Base-by-base conservation (phyloP, 2,888 invertebrate species). In the Parthenolecanium corni region DNA sequence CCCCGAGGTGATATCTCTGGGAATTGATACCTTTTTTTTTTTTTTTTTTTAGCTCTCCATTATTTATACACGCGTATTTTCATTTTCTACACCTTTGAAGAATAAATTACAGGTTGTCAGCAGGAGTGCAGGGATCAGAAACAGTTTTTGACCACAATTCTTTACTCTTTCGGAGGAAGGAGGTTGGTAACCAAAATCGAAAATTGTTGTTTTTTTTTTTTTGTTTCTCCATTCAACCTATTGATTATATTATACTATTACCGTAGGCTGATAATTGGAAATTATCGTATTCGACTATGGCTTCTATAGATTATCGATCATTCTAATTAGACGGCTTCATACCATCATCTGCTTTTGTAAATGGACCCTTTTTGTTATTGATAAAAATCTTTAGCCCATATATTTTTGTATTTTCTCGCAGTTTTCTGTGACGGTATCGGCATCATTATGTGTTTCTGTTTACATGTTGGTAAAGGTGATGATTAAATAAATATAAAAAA, bases 251-350 rank as follows among this genome's bases (percentile, higher is more conserved):
- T 56, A n/a, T 31, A 31, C 31, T n/a, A 31, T 40, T 44, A 56
- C 44, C 56, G 21, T 23, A 56, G 56, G 56, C 56, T 24, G 42
- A 56, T 56, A 56, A 56, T 56, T 56, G 56, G 56, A 44, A 56
- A 56, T 56, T 56, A 56, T 56, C 56, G 23, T 40, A 46, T 25
- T 14, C 56, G 56, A 44, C 44, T 44, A 56, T n/a, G n/a, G n/a
- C n/a, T 24, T 23, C 44, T 42, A n/a, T 25, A 25, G 36, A 38
- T 31, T 58, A 58, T 58, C 58, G 58, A 58, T 58, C 58, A 58
- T 21, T 58, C 47, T 58, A 58, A 58, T 58, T 58, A 58, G 58
- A 58, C 58, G 58, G 58, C 25, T 58, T 46, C 36, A 31, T n/a
- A 23, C 38, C 47, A 47, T 58, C 47, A 47, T 58, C 25, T 49